Conservation (phyloP, 2,113 vertebrate genomes). For the Oplegnathus fasciatus region DNA sequence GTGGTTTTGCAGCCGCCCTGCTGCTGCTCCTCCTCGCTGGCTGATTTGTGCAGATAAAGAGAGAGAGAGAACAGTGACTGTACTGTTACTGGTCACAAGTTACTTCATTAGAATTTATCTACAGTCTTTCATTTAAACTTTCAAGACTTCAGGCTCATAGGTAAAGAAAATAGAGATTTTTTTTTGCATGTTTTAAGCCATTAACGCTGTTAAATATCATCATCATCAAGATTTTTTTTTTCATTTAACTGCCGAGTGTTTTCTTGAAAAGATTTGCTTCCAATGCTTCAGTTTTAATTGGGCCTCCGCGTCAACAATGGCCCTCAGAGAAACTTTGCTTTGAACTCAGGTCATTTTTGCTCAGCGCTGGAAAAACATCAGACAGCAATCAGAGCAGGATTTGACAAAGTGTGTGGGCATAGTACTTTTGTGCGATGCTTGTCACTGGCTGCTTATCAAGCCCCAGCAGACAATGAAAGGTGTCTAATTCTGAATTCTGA, state of each 20-base stretch:
- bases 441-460: slow-evolving; percentile 55
- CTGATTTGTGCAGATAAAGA: slow-evolving; percentile 18
- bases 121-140: slow-evolving; percentile 14
- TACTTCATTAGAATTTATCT: not conserved
- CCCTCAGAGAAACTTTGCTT: slow-evolving; percentile 63
- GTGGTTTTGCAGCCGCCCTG: not conserved
- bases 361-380: slow-evolving; percentile 63
- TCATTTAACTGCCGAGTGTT: slow-evolving; percentile 10
- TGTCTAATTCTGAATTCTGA: slow-evolving; percentile 17
- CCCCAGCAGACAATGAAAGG: slow-evolving; percentile 33
- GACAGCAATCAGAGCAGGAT: slow-evolving; percentile 45
- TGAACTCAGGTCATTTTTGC: slow-evolving; percentile 71
- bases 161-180: not conserved
- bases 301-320: slow-evolving; percentile 64
- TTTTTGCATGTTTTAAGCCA: not conserved
- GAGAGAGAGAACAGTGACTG: slow-evolving; percentile 39
- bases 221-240: not conserved
- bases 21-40: not conserved
- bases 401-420: slow-evolving; percentile 49
- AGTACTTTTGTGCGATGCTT: slow-evolving; percentile 50
- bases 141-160: slow-evolving; percentile 12
- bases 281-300: slow-evolving; percentile 73
- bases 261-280: slow-evolving; percentile 63
- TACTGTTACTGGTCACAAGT: slow-evolving; percentile 47
- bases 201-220: not conserved